A percentile compares a stretch with the other conserved stretches of the same genome.
Conservation (phyloP, 2,888 invertebrate species). For the Hylaea fasciaria region DNA sequence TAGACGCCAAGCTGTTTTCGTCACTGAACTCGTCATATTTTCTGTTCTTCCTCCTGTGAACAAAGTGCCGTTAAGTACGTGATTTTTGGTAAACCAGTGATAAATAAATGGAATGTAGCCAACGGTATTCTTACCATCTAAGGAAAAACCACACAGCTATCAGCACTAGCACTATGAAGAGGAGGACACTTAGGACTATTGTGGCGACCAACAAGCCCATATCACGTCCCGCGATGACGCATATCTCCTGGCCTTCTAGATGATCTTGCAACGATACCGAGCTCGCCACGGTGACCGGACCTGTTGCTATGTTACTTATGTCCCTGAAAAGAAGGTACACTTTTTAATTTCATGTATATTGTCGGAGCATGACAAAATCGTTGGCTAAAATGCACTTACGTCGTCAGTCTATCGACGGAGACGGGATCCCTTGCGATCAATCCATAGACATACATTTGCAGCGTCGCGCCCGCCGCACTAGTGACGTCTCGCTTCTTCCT, state of each 20-base stretch:
- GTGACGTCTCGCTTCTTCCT: slow-evolving; percentile 50
- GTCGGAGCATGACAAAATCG: slow-evolving; percentile 15
- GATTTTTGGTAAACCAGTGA: slow-evolving; percentile 37
- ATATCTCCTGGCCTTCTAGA: slow-evolving; percentile 64
- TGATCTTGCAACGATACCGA: slow-evolving; percentile 73
- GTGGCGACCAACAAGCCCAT: slow-evolving; percentile 72
- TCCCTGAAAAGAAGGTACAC: slow-evolving; percentile 61
- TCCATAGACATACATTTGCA: slow-evolving; percentile 73
- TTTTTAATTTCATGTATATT: slow-evolving; percentile 19
- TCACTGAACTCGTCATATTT: slow-evolving; percentile 69
- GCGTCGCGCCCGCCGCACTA: slow-evolving; percentile 51
- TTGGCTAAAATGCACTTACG: slow-evolving; percentile 54
- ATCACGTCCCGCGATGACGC: slow-evolving; percentile 60
- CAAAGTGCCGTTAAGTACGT: slow-evolving; percentile 41
- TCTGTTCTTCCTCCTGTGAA: slow-evolving; percentile 60
- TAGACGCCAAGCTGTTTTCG: slow-evolving; percentile 62
- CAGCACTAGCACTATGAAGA: slow-evolving; percentile 66
- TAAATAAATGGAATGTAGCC: slow-evolving; percentile 49
- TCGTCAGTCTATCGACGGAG: slow-evolving; percentile 56
- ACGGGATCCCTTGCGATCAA: slow-evolving; percentile 65
- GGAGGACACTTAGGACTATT: slow-evolving; percentile 69
- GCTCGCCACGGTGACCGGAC: slow-evolving; percentile 58
- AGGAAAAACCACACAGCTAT: slow-evolving; percentile 67
- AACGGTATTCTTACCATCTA: slow-evolving; percentile 69
- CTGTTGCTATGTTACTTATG: slow-evolving; percentile 58